Evolutionary conservation across 2,888 invertebrate genomes (phyloP).

Genomic region (Rhorus exstirpatorius): DNA sequence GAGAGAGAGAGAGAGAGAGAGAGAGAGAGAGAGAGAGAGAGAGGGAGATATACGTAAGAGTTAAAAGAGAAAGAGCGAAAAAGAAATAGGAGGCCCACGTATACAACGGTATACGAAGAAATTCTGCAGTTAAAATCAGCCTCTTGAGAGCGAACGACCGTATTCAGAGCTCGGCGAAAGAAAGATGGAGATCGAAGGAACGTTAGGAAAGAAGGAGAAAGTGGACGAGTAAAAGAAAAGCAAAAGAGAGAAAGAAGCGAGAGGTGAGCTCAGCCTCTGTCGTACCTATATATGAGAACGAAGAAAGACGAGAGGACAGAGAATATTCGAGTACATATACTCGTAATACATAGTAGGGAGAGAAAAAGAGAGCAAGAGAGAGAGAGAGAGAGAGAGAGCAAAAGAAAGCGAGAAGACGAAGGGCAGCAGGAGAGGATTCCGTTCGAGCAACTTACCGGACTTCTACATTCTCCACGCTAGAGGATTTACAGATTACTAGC

Average conservation of each 20-base stretch:
- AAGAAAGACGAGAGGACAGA: conserved; percentile 63
- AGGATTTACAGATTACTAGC: conserved; percentile 86
- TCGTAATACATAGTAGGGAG: conserved; percentile 52
- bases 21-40: conserved; percentile 58
- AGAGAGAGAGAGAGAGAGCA: conserved; percentile 53
- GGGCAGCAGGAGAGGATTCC: conserved; percentile 78
- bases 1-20: conserved; percentile 11
- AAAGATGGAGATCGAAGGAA: conserved; percentile 67
- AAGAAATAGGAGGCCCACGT: conserved; percentile 53
- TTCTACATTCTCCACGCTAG: conserved; percentile 83
- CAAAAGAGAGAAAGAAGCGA: conserved; percentile 27
- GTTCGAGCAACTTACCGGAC: conserved; percentile 85
- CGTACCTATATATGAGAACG: conserved; percentile 37
- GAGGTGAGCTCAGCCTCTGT: conserved; percentile 57
- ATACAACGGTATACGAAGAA: neutral
- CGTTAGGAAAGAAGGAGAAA: conserved; percentile 19
- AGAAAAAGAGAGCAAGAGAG: conserved; percentile 60
- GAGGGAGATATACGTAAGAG: conserved; percentile 20
- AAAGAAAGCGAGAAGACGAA: conserved; percentile 55
- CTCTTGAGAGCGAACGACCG: conserved; percentile 13
- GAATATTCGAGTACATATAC: conserved; percentile 67
- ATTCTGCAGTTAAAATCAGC: conserved; percentile 21
- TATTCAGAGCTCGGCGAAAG: conserved; percentile 56
- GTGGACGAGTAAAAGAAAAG: conserved; percentile 38
- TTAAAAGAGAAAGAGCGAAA: conserved; percentile 44